phyloP scores from a whole-genome alignment of 2,888 invertebrate species.

The Myathropa florea region DNA sequence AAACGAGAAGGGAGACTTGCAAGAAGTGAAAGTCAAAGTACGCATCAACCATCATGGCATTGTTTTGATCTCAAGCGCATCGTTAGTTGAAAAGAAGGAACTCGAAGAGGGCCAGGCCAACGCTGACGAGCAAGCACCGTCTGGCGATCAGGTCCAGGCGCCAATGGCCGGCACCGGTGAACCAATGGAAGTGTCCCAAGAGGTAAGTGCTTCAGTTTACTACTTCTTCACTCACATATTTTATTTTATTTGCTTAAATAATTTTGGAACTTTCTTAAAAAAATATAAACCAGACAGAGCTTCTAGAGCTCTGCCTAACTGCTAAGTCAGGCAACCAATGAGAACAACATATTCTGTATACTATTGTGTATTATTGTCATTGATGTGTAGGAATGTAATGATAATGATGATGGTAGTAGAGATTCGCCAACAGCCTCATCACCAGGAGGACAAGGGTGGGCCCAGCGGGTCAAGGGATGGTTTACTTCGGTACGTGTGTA shows the following conservation, averaged over 20 bases:
- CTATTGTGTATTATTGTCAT: conserved; percentile 67
- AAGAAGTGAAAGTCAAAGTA: conserved; percentile 97
- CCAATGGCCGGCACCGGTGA: conserved; percentile 79
- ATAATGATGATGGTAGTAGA: conserved; percentile 80
- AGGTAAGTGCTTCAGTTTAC: conserved; percentile 78
- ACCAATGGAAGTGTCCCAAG: conserved; percentile 81
- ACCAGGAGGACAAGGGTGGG: conserved; percentile 84
- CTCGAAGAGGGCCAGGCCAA: conserved; percentile 76
- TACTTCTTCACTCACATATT: background rate
- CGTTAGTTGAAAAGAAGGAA: conserved; percentile 88
- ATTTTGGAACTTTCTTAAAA: background rate
- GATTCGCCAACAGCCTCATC: conserved; percentile 80
- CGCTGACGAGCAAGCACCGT: conserved; percentile 59
- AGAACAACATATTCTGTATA: conserved; percentile 56
- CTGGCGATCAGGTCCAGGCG: conserved; percentile 69
- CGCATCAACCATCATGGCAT: conserved; percentile 96
- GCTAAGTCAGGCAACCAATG: conserved; percentile 42
- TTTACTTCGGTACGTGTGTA: conserved; percentile 86
- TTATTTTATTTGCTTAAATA: conserved; percentile 64
- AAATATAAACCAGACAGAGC: conserved; percentile 39
- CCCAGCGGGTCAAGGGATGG: conserved; percentile 87
- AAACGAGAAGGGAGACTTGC: conserved; percentile 92
- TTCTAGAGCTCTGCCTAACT: conserved; percentile 72
- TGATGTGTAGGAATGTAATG: conserved; percentile 79
- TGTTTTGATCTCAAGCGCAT: conserved; percentile 92